Conservation (phyloP, 2,888 invertebrate species). For the Andrena haemorrhoa region DNA sequence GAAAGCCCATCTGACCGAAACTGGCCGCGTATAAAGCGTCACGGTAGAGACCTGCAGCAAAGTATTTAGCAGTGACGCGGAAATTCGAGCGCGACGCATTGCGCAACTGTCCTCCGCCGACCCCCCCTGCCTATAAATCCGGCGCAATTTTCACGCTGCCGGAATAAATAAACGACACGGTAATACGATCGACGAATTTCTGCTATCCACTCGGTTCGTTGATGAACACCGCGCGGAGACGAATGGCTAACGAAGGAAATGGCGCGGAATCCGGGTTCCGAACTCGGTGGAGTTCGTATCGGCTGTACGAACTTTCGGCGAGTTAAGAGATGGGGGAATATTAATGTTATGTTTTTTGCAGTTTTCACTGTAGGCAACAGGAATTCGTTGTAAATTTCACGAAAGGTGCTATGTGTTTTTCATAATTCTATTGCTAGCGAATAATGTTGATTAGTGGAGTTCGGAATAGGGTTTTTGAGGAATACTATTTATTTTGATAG, state of each 20-base stretch:
- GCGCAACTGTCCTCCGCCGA: conserved; percentile 26
- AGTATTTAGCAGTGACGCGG: conserved; percentile 48
- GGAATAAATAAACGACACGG: conserved; percentile 18
- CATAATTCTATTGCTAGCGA: too few relatives aligned
- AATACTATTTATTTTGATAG: too few relatives aligned
- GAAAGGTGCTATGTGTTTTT: too few relatives aligned
- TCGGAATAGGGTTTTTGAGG: too few relatives aligned
- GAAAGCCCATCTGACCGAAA: conserved; percentile 71
- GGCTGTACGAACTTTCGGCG: too few relatives aligned
- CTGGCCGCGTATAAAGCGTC: conserved; percentile 60
- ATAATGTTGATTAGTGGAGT: too few relatives aligned
- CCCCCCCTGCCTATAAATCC: conserved; percentile 32
- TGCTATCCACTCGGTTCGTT: conserved; percentile 25
- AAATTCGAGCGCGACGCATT: conserved; percentile 40
- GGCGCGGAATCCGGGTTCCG: too few relatives aligned
- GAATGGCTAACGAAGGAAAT: conserved; percentile 1
- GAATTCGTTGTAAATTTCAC: too few relatives aligned
- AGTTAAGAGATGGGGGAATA: too few relatives aligned
- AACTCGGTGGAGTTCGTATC: too few relatives aligned
- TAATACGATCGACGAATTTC: conserved; percentile 15
- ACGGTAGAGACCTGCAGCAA: conserved; percentile 49
- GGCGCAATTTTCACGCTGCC: conserved; percentile 26
- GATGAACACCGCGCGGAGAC: conserved; percentile 6
- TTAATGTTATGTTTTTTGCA: too few relatives aligned
- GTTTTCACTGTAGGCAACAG: too few relatives aligned